Percentiles rank a stretch among this genome's conserved stretches.
Conservation (phyloP, 2,797 vertebrate species). For the Babyrousa celebensis region DNA sequence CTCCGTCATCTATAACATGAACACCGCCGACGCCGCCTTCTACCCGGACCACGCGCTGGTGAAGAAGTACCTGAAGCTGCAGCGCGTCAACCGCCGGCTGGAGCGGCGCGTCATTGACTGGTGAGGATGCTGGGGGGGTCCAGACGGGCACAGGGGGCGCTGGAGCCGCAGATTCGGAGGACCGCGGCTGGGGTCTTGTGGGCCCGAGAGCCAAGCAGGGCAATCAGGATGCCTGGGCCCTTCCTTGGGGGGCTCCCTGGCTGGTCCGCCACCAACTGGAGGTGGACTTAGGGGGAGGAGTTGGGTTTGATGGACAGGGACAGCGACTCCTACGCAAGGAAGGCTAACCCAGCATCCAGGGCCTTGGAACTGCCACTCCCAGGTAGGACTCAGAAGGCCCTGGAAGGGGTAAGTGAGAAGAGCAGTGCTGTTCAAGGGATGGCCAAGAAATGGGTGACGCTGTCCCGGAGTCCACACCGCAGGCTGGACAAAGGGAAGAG, state of each 20-base stretch:
- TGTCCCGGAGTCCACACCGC: not conserved
- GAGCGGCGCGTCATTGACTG: conserved; percentile 93
- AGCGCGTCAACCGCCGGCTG: conserved; percentile 90
- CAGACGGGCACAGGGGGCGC: not conserved
- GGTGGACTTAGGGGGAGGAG: not conserved
- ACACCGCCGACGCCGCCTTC: conserved; percentile 93
- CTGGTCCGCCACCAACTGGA: not conserved
- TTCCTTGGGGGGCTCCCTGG: not conserved
- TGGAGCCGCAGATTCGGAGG: not conserved
- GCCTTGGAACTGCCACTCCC: not conserved
- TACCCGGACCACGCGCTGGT: conserved; percentile 95
- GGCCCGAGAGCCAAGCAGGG: not conserved
- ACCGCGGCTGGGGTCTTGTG: not conserved
- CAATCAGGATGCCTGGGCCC: not conserved
- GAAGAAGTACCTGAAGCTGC: conserved; percentile 94
- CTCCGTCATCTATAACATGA: conserved; percentile 93
- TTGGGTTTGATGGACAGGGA: not conserved
- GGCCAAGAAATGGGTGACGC: not conserved
- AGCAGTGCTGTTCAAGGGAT: not conserved
- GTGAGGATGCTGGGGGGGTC: conserved; percentile 79
- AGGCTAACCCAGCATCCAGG: not conserved
- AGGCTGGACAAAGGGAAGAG: conserved; percentile 27
- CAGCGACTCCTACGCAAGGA: not conserved
- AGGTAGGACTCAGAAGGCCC: not conserved
- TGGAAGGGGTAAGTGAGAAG: not conserved